Conservation (phyloP, 1,140 invertebrate species). For the Arion vulgaris region DNA sequence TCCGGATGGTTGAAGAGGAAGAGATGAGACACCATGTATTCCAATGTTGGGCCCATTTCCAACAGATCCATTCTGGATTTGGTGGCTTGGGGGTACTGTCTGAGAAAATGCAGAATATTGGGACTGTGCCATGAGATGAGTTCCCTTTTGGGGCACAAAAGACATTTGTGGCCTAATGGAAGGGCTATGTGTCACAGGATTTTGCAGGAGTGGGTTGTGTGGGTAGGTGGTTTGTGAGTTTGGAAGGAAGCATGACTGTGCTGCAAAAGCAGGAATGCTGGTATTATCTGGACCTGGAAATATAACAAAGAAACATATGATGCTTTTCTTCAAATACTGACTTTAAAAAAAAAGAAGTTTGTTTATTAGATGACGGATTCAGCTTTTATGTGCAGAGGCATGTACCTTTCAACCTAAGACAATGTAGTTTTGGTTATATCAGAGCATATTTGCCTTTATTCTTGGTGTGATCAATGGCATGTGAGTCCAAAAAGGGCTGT, state of each 20-base stretch:
- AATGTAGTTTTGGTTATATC: no score
- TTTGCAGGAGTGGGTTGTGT: not conserved
- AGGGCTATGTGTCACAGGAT: not conserved
- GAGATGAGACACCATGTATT: not conserved
- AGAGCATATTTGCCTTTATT: no score
- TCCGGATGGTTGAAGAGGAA: not conserved
- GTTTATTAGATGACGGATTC: no score
- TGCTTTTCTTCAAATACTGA: no score
- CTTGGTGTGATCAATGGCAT: no score
- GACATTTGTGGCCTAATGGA: not conserved
- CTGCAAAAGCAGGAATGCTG: not conserved
- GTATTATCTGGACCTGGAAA: not conserved
- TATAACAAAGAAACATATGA: no score
- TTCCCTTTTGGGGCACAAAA: not conserved
- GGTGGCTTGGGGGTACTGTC: not conserved
- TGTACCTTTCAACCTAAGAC: no score
- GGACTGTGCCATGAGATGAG: not conserved
- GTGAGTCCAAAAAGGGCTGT: no score
- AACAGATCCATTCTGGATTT: not conserved
- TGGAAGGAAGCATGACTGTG: conserved; percentile 2
- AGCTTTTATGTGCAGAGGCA: no score
- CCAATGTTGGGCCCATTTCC: not conserved
- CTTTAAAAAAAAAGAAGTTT: no score
- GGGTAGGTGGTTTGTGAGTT: not conserved
- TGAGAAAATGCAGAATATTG: not conserved